phyloP scores from a whole-genome alignment of 1,140 invertebrate genomes.

The Harlomillsia oculata region DNA sequence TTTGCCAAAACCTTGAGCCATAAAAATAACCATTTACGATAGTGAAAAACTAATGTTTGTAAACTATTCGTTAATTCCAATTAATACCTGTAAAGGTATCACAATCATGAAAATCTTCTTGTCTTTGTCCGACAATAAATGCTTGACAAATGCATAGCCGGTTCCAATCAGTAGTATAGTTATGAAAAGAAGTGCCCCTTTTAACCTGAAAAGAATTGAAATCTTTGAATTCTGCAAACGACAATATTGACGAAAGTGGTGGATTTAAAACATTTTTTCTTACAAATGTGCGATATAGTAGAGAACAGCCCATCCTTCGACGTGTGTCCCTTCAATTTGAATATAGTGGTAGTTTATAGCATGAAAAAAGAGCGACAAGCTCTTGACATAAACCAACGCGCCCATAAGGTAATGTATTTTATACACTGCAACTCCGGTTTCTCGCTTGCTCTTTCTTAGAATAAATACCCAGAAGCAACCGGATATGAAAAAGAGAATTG shows the following conservation, averaged over 20 bases:
- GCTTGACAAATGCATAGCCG: slow-evolving; percentile 98
- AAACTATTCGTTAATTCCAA: neutral
- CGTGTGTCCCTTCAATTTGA: slow-evolving; percentile 81
- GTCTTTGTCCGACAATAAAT: slow-evolving; percentile 89
- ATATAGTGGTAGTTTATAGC: slow-evolving; percentile 96
- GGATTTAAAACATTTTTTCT: slow-evolving; percentile 37
- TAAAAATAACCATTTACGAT: slow-evolving; percentile 4
- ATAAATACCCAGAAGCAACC: slow-evolving; percentile 87
- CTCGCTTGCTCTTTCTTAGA: slow-evolving; percentile 68
- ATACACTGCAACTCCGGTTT: slow-evolving; percentile 54
- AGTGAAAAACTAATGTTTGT: neutral
- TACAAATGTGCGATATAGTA: slow-evolving; percentile 93
- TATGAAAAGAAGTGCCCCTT: slow-evolving; percentile 89
- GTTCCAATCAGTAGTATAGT: slow-evolving; percentile 94
- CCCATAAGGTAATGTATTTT: slow-evolving; percentile 98
- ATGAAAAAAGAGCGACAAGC: slow-evolving; percentile 85
- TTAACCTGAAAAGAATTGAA: slow-evolving; percentile 51
- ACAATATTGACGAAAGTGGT: neutral
- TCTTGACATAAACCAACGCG: slow-evolving; percentile 82
- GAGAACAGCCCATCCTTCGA: slow-evolving; percentile 92
- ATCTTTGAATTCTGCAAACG: neutral
- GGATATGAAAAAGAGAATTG: slow-evolving; percentile 76
- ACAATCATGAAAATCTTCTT: slow-evolving; percentile 99
- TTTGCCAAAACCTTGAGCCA: slow-evolving; percentile 75
- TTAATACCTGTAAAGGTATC: slow-evolving; percentile 81